Base-by-base conservation (phyloP, 1,140 invertebrate species). In the Drosophila virilis region DNA sequence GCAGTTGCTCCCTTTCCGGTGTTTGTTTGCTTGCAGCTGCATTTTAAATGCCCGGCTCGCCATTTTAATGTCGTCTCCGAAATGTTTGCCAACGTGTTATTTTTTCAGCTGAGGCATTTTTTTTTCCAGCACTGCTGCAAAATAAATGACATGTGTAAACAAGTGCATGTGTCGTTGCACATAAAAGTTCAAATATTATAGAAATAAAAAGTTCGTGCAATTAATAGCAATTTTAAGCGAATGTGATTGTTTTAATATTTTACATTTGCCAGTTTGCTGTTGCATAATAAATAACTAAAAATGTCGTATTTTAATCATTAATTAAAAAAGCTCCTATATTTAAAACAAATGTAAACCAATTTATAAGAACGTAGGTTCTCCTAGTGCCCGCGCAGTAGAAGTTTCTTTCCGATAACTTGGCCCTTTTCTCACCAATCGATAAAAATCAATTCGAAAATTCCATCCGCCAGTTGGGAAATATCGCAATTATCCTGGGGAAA, bases 41-140 rank as follows among this genome's bases (percentile, higher is more conserved):
- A 66, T 66, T 66, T 66, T 52, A 52, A 73, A 67, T 66, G 61
- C 67, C 58, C 28, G 67, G 40, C 50, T 52, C 48, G 58, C 32
- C 54, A 42, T 65, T 71, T 65, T 71, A 71, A 71, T 71, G 60
- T 35, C 68, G 6, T 52, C 48, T 68, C 55, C 51, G 48, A 68
- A 68, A 59, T 73, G 48, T 71, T 71, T 65, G 60, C 43, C 33
- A 45, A 54, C n/a, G 48, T 58, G 17, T 9, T 38, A 42, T 64
- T 66, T 38, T 64, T 54, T 40, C 57, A 61, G n/a, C 57, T 35
- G 42, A 45, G n/a, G 17, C 7, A 58, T 28, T 32, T 59, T 46
- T n/a, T 45, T 59, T 37, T 51, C 0, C 43, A 42, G 32, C 28
- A 12, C 12, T 22, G 15, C 13, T 15, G 38, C 28, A 38, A 67